phyloP scores from a whole-genome alignment of 2,797 vertebrate genomes.

The Vultur gryphus region DNA sequence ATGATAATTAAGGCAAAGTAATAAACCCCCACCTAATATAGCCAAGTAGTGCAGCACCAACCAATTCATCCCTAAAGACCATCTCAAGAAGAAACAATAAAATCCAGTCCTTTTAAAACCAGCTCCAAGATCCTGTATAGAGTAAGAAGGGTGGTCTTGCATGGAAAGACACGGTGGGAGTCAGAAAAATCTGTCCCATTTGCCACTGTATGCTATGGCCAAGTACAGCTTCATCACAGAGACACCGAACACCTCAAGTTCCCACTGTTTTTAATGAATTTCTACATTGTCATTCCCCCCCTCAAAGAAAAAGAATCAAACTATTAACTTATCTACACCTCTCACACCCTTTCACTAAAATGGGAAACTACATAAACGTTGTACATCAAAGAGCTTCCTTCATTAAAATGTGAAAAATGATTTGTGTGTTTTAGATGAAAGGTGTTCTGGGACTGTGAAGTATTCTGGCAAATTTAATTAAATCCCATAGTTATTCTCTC shows the following conservation, averaged over 20 bases:
- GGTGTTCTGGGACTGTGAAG: constrained; percentile 43
- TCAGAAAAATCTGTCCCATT: neutral
- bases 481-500: constrained; percentile 1
- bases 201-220: neutral
- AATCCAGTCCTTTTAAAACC: neutral
- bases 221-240: neutral
- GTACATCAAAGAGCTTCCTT: constrained; percentile 49
- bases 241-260: neutral
- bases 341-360: constrained; percentile 25
- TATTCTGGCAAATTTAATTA: constrained; percentile 54
- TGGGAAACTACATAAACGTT: neutral
- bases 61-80: neutral
- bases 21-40: neutral
- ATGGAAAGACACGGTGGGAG: neutral
- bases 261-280: neutral
- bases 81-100: neutral
- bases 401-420: constrained; percentile 58
- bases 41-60: neutral
- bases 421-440: constrained; percentile 58
- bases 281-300: neutral
- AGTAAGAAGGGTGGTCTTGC: neutral
- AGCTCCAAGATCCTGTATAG: neutral
- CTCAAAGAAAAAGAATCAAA: neutral
- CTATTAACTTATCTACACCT: constrained; percentile 22
- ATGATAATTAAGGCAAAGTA: neutral